Conservation (phyloP, 1,140 invertebrate genomes). For the Oryzaephilus surinamensis region DNA sequence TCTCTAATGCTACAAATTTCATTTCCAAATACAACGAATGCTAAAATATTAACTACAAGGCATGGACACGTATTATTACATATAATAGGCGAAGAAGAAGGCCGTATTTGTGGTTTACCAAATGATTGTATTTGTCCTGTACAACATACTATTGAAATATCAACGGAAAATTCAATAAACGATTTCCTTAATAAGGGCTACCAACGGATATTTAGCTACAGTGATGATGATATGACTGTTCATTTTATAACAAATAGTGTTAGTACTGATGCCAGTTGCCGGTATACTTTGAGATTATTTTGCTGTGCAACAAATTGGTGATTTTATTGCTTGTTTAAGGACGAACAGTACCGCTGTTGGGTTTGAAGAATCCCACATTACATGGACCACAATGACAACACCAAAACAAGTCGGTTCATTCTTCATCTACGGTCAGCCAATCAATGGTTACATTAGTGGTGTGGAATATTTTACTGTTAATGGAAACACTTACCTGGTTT, state of each 20-base stretch:
- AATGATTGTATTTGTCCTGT: slow-evolving; percentile 22
- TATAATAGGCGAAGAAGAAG: slow-evolving; percentile 19
- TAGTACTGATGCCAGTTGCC: slow-evolving; percentile 22
- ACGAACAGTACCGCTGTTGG: slow-evolving; percentile 6
- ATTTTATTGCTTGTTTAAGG: slow-evolving; percentile 12
- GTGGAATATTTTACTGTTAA: slow-evolving; percentile 27
- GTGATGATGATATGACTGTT: slow-evolving; percentile 17
- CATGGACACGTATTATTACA: slow-evolving; percentile 23
- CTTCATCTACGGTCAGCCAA: slow-evolving; percentile 7
- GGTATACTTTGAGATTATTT: too few relatives aligned
- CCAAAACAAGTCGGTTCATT: slow-evolving; percentile 7
- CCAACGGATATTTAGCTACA: slow-evolving; percentile 26
- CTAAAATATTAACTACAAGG: slow-evolving; percentile 16
- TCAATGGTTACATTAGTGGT: slow-evolving; percentile 26
- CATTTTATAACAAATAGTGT: slow-evolving; percentile 27
- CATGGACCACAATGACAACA: slow-evolving; percentile 14
- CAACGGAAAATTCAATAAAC: slow-evolving; percentile 17
- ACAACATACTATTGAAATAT: slow-evolving; percentile 26
- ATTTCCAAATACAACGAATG: slow-evolving; percentile 17
- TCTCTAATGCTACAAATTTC: slow-evolving; percentile 21
- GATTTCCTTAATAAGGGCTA: slow-evolving; percentile 19
- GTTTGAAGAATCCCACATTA: slow-evolving; percentile 16
- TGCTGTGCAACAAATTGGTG: background rate
- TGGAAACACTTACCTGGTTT: slow-evolving; percentile 20
- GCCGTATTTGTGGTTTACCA: slow-evolving; percentile 23